Base-by-base conservation (phyloP, 1,140 invertebrate genomes). In the Orius insidiosus region DNA sequence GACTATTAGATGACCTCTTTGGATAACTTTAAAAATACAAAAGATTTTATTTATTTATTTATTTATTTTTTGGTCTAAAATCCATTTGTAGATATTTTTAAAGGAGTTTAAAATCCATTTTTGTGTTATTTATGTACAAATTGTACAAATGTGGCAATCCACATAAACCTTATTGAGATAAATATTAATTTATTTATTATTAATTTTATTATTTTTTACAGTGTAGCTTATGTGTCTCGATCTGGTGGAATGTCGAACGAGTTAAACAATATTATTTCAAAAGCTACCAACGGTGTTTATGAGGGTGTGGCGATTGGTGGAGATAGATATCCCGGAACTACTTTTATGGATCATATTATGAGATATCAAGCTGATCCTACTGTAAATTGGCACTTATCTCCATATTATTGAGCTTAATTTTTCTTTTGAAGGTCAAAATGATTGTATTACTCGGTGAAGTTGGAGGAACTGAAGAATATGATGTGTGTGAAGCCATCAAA, bases 181-280 rank as follows among this genome's bases (percentile, higher is more conserved):
- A n/a, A n/a, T n/a, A n/a, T n/a, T n/a, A n/a, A n/a, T n/a, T n/a
- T n/a, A n/a, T n/a, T n/a, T n/a, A n/a, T n/a, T n/a, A n/a, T n/a
- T n/a, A n/a, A n/a, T n/a, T n/a, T 24, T 24, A 24, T 24, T 24
- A 24, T 24, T 4, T 57, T 59, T 63, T 68, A 33, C 57, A 94
- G 89, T 63, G 87, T 97, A 37, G 94, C 93, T 0, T 98, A 98
- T 59, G 95, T 98, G 5, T 97, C 93, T 0, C 75, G 94, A 43
- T 98, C 94, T 1, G 95, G 95, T 41, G 95, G 95, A 13, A 99
- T 99, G 95, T 96, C 90, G 3, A 99, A 99, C 60, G 96, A 99
- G 64, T 67, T 99, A 43, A 99, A 99, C 68, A 99, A 99, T 63
- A 97, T 99, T 38, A 77, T 99, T 45, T 87, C 90, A 0, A 89